Conservation (phyloP, 2,888 invertebrate genomes). For the Slavum lentiscoides region DNA sequence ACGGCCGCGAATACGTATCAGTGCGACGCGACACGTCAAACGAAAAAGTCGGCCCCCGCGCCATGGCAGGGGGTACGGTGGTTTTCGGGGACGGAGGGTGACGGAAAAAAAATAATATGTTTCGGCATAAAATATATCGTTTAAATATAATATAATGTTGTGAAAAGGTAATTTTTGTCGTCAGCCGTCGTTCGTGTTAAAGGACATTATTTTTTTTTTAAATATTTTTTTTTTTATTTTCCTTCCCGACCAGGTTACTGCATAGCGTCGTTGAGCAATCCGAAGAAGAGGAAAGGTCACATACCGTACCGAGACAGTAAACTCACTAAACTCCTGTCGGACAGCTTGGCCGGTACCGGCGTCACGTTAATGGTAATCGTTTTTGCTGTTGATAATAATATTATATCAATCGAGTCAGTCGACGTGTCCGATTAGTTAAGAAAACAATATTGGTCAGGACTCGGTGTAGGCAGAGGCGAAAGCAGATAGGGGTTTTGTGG, state of each 20-base stretch:
- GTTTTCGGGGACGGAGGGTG: neutral
- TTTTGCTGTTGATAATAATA: too few species aligned
- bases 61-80: neutral
- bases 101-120: neutral
- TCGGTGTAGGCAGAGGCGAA: too few species aligned
- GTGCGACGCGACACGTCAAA: conserved; percentile 17
- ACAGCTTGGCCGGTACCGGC: conserved; percentile 91
- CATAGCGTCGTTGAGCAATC: conserved; percentile 86
- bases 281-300: conserved; percentile 77
- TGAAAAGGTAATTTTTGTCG: neutral
- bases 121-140: too few species aligned
- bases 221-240: neutral
- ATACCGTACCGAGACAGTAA: conserved; percentile 95
- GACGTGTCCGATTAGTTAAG: too few species aligned
- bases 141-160: too few species aligned
- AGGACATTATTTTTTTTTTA: neutral
- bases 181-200: neutral
- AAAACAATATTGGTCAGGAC: too few species aligned
- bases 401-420: too few species aligned
- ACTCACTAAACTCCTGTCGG: conserved; percentile 87
- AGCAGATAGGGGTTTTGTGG: too few species aligned
- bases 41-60: neutral
- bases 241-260: conserved; percentile 75
- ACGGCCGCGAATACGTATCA: neutral
- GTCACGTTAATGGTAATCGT: conserved; percentile 84